Base-by-base conservation (phyloP, 2,797 vertebrate species). In the Euthynnus affinis region DNA sequence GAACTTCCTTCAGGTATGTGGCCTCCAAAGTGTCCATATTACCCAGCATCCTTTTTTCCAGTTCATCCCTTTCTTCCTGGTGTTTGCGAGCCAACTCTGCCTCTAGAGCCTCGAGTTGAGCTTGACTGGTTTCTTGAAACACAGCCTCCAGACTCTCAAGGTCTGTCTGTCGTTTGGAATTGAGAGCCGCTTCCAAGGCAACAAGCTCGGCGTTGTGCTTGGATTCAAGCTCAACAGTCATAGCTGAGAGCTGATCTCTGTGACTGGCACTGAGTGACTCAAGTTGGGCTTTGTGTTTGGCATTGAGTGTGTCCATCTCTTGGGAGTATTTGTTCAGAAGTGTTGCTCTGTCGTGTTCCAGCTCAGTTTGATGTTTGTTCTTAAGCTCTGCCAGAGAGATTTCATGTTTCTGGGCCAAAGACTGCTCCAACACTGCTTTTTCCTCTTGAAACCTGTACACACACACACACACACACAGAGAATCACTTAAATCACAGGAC, bases 21-120 rank as follows among this genome's bases (percentile, higher is more conserved):
- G 94, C 92, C 86, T 98, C 97, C 87, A 98, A 80, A 3, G 95
- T 96, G 81, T 98, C 96, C 94, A 98, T 95, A 86, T 96, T 96
- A 42, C 94, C 91, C 83, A 96, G 87, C 85, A 97, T 96, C 80
- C 94, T 96, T 22, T 85, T 87, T 88, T 98, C 97, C 73, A 98
- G 76, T 48, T 96, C 94, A 17, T 96, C 92, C 0, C 91, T 83
- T 48, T 97, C 96, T 32, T 94, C 91, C 72, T 93, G 92, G 78
- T 98, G 96, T 58, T 93, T 93, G 4, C 46, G 49, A 75, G 89
- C 80, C 15, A 97, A 70, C 9, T 97, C 94, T 0, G 93, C 93
- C 84, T 95, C 89, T 68, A 89, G 88, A 58, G 93, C 94, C 58
- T 96, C 93, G 3, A 95, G 84, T 76, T 93, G 93, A 32, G 86